Percentiles rank a stretch among this genome's conserved stretches.
These are phyloP conservation scores for Scopus umbretta DNA, from an alignment of 2,113 vertebrate genomes.

Conservation along the genomic window DNA sequence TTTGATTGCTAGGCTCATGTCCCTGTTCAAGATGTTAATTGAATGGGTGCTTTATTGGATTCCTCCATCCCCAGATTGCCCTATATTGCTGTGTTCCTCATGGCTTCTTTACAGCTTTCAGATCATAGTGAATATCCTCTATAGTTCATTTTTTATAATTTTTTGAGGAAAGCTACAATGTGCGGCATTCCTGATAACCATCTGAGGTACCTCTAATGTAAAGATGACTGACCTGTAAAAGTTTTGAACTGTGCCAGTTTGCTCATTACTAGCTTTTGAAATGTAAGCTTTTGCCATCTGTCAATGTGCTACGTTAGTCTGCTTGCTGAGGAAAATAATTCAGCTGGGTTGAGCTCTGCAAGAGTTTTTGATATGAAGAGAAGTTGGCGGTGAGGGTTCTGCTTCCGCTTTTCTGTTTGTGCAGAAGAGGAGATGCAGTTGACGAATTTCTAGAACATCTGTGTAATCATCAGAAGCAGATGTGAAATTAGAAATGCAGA, in stretches of 20 bases:
- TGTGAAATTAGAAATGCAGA: background rate
- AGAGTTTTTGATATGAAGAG: background rate
- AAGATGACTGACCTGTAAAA: background rate
- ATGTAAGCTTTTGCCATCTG: background rate
- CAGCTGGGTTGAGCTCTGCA: background rate
- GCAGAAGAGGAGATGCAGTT: background rate
- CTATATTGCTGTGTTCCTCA: background rate
- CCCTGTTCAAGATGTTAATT: background rate
- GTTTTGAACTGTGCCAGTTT: background rate
- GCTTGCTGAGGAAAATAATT: background rate
- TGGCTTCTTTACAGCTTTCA: background rate
- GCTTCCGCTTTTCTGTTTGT: slow-evolving; percentile 18
- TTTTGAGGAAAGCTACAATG: background rate
- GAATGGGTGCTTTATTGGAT: background rate
- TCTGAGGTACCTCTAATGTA: background rate
- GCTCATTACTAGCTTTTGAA: background rate
- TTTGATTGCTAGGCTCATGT: background rate
- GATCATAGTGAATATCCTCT: background rate
- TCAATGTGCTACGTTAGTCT: background rate
- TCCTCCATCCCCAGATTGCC: background rate
- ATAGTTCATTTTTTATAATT: background rate
- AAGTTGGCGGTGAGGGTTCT: background rate
- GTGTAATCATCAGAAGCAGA: background rate
- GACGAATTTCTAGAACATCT: background rate
- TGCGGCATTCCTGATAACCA: background rate